These are phyloP conservation scores for Anastrepha ludens DNA, from an alignment of 1,140 invertebrate species.

Conservation along the genomic window DNA sequence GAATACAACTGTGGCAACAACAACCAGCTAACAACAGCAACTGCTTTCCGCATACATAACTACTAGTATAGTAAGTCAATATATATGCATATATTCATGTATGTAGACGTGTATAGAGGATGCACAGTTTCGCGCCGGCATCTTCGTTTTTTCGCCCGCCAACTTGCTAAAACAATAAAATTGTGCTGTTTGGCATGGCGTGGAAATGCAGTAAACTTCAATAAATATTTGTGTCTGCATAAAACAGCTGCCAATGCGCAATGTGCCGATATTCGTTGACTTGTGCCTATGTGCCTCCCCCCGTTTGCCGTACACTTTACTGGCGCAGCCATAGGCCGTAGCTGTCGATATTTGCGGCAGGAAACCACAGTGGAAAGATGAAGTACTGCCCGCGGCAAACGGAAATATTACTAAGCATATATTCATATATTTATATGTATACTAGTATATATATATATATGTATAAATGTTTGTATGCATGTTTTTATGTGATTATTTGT, in stretches of 20 bases:
- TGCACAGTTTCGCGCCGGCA: constrained; percentile 21
- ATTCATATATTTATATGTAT: too few species aligned
- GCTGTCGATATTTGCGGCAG: constrained; percentile 41
- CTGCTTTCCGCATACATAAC: background rate
- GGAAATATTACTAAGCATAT: constrained; percentile 43
- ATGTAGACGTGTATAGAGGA: background rate
- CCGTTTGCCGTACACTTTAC: background rate
- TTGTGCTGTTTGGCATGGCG: constrained; percentile 11
- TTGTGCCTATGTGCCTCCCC: background rate
- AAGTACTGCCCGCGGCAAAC: constrained; percentile 25
- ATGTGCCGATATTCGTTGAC: background rate
- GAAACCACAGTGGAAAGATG: constrained; percentile 47
- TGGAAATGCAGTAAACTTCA: constrained; percentile 50
- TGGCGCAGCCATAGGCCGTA: background rate
- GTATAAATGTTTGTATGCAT: too few species aligned
- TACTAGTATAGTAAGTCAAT: too few species aligned
- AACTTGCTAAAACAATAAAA: constrained; percentile 52
- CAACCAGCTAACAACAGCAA: background rate
- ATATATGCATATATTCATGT: background rate
- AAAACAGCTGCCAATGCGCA: constrained; percentile 50
- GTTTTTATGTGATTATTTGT: too few species aligned
- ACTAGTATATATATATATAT: too few species aligned
- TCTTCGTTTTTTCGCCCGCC: background rate
- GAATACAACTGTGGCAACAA: background rate
- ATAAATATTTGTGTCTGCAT: constrained; percentile 52